phyloP scores from a whole-genome alignment of 2,797 vertebrate species.

The Sebastes taczanowskii region DNA sequence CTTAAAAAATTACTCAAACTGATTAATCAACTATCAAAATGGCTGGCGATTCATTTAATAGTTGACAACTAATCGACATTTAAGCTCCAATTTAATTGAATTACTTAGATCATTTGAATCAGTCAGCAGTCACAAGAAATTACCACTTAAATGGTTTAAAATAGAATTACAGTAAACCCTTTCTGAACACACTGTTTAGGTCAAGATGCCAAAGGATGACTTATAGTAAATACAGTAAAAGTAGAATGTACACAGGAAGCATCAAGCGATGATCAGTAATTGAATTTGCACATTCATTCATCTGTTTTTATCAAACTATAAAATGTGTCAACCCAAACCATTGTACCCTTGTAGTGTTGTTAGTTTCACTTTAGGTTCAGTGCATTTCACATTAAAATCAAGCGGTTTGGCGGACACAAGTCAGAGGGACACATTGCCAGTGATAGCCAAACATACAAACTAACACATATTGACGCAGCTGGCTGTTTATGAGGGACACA shows the following conservation, averaged over 20 bases:
- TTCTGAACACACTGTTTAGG: background rate
- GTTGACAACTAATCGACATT: no score
- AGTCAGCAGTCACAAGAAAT: background rate
- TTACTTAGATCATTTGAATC: background rate
- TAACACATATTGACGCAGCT: slow-evolving; percentile 64
- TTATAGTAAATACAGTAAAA: background rate
- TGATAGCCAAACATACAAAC: slow-evolving; percentile 23
- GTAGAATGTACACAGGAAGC: background rate
- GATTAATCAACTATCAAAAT: no score
- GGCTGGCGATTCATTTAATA: no score
- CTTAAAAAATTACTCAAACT: no score
- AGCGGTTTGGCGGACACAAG: background rate
- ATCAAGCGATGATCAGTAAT: background rate
- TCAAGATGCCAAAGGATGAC: background rate
- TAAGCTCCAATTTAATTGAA: background rate
- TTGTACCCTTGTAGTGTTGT: background rate
- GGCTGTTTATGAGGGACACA: slow-evolving; percentile 59
- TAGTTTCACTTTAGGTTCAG: background rate
- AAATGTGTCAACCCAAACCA: background rate
- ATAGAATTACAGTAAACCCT: background rate
- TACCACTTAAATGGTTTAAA: background rate
- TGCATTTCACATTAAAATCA: background rate
- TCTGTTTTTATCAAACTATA: background rate
- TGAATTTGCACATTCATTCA: background rate
- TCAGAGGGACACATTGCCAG: slow-evolving; percentile 22